A percentile compares a stretch with the other conserved stretches of the same genome.
Evolutionary conservation across 2,797 vertebrate species (phyloP).

Genomic region (Neolamprologus multifasciatus): DNA sequence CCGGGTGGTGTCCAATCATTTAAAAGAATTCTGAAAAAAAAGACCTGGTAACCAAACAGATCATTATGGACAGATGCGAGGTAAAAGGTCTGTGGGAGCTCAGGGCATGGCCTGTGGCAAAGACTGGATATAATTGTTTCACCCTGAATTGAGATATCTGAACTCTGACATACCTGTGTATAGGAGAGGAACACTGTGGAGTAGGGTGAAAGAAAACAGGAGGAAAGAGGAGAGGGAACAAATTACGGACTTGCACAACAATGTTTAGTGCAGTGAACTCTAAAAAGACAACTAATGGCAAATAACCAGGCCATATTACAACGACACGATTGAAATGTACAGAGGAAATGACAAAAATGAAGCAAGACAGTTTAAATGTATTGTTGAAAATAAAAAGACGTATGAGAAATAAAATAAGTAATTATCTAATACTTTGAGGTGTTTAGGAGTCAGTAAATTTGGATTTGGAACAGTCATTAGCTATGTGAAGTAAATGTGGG

Average conservation of each 20-base stretch:
- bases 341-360: neutral
- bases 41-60: constrained; percentile 26
- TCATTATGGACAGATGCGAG: constrained; percentile 44
- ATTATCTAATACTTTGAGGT: neutral
- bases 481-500: constrained; percentile 10
- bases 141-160: constrained; percentile 28
- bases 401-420: neutral
- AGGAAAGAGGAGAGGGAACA: neutral
- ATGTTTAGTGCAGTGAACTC: neutral
- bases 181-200: neutral
- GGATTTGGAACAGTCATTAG: neutral
- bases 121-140: constrained; percentile 39
- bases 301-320: neutral
- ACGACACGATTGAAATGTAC: neutral
- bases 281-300: neutral
- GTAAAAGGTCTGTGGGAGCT: constrained; percentile 49
- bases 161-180: constrained; percentile 28
- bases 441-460: constrained; percentile 1
- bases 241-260: neutral
- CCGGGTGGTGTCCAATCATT: constrained; percentile 38
- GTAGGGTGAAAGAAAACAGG: neutral
- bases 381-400: neutral
- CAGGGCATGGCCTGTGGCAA: constrained; percentile 51
- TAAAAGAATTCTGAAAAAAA: constrained; percentile 20
- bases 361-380: neutral